Conservation (phyloP, 2,797 vertebrate species). For the Sphenopsis melanotis region DNA sequence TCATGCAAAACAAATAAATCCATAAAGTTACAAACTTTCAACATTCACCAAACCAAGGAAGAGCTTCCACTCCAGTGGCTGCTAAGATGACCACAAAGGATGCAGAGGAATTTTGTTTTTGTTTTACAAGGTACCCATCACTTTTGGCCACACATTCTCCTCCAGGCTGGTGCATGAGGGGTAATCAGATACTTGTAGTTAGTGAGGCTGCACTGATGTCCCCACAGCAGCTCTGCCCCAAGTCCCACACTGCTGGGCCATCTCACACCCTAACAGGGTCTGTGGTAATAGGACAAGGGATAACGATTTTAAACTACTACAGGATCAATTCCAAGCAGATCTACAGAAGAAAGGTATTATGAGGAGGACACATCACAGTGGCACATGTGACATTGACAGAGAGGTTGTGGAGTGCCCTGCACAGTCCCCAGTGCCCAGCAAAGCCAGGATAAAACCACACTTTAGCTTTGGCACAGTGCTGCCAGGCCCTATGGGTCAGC, state of each 20-base stretch:
- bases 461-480: not conserved
- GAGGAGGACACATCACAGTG: not conserved
- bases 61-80: not conserved
- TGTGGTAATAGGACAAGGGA: accelerated
- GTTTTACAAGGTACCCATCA: not conserved
- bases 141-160: not conserved
- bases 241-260: not conserved
- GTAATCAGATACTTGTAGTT: not conserved
- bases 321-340: not conserved
- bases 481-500: not conserved
- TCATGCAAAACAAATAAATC: not conserved
- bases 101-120: not conserved
- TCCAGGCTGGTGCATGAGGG: not conserved
- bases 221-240: not conserved
- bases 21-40: not conserved
- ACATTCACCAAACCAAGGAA: not conserved
- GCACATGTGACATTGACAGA: not conserved
- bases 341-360: not conserved
- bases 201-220: accelerated
- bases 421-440: accelerated
- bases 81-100: not conserved
- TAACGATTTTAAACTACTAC: not conserved
- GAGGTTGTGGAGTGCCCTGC: not conserved
- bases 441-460: not conserved
- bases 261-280: not conserved